Percentiles rank a stretch among this genome's conserved stretches.
Evolutionary conservation across 2,113 vertebrate species (phyloP).

Genomic region (Planiliza haematocheilus): DNA sequence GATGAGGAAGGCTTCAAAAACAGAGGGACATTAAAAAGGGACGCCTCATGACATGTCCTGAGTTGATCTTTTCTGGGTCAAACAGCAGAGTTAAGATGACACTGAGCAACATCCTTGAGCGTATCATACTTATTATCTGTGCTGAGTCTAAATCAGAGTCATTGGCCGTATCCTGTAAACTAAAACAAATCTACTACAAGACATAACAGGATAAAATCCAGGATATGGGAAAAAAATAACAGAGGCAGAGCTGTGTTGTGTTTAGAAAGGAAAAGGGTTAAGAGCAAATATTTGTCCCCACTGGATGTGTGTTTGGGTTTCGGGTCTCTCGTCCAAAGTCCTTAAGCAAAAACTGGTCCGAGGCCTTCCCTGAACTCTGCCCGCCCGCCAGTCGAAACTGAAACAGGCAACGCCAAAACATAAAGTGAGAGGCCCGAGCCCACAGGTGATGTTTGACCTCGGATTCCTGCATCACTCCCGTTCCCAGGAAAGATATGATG

Average conservation of each 20-base stretch:
- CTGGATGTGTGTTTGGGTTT: conserved; percentile 77
- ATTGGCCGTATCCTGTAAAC: conserved; percentile 45
- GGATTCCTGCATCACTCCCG: conserved; percentile 45
- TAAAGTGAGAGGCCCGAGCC: conserved; percentile 4
- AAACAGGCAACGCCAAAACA: conserved; percentile 33
- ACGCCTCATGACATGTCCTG: neutral
- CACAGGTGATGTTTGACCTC: conserved; percentile 55
- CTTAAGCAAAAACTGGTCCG: conserved; percentile 30
- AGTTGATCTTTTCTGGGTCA: no score
- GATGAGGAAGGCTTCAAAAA: no score
- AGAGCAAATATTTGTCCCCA: conserved; percentile 71
- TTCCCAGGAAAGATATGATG: conserved; percentile 26
- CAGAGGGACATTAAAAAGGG: neutral
- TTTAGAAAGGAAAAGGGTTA: conserved; percentile 20
- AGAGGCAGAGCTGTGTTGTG: conserved; percentile 16
- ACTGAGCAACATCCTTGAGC: conserved; percentile 10
- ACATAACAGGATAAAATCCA: conserved; percentile 49
- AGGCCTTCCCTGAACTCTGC: conserved; percentile 9
- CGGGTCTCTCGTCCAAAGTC: conserved; percentile 70
- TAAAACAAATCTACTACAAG: neutral
- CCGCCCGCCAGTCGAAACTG: conserved; percentile 15
- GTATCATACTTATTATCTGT: conserved; percentile 22
- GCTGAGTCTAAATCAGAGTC: conserved; percentile 28
- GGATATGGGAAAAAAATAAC: neutral
- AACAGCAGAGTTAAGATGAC: no score